Base-by-base conservation (phyloP, 2,797 vertebrate genomes). In the Ceyx erithaca region DNA sequence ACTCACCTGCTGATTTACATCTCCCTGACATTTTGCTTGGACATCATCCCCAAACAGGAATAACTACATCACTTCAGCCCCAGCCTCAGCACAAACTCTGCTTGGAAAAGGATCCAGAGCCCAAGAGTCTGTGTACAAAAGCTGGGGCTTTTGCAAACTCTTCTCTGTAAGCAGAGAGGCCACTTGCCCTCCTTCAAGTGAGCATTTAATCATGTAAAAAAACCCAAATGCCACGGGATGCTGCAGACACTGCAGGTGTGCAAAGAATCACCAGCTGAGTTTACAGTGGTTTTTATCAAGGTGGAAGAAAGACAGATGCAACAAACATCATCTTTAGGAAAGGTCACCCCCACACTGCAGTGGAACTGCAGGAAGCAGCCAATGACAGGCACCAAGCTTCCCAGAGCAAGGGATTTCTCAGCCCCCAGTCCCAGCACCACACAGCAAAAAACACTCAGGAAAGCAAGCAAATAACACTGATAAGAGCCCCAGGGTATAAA, bases 21-120 rank as follows among this genome's bases (percentile, higher is more conserved):
- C 46, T 70, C 67, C 37, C 41, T 89, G 88, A 57, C 79, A 92
- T 82, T 95, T 90, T 67, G 57, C 61, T 92, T 90, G 92, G 86
- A 89, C 6, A 10, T 92, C 81, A 90, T 84, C 89, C 83, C 41
- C 78, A 80, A 94, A 69, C 9, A 51, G 35, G 41, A 93, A 88
- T 83, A 93, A 85, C 33, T 86, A 77, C 41, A 78, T 55, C 67
- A 58, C 13, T 48, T 83, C 85, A 68, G 76, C 40, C 31, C 68
- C 54, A 80, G 64, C n/a, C 40, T 67, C 31, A 1, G 30, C 46
- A 84, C 37, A 28, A 59, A 85, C 22, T 43, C 45, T 49, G 49
- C 46, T 86, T 48, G n/a, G 43, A 67, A 64, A 85, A 85, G 49
- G 8, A 78, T 23, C 67, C n/a, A 18, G 11, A 67, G 63, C 16